Evolutionary conservation across 2,797 vertebrate genomes (phyloP).

Genomic region (Podargus strigoides): DNA sequence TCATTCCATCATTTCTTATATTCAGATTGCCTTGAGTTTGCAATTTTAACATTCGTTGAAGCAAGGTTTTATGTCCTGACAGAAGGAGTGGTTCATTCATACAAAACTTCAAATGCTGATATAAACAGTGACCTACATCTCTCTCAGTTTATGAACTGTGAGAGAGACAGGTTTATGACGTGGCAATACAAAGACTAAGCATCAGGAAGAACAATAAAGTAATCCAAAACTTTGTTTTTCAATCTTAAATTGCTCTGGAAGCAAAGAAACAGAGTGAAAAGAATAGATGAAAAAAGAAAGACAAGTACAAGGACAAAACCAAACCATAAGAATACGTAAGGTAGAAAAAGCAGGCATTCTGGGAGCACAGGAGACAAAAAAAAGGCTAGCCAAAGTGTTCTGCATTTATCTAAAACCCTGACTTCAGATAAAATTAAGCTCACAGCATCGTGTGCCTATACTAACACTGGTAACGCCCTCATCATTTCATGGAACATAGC

Average conservation of each 20-base stretch:
- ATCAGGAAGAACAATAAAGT: background rate
- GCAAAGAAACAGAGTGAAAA: background rate
- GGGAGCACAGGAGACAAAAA: background rate
- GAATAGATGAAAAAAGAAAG: background rate
- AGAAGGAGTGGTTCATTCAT: background rate
- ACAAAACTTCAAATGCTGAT: background rate
- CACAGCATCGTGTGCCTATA: background rate
- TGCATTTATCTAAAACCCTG: background rate
- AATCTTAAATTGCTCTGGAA: background rate
- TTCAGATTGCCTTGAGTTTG: background rate
- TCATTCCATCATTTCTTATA: background rate
- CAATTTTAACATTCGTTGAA: background rate
- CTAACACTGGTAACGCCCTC: background rate
- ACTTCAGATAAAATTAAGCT: background rate
- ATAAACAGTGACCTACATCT: background rate
- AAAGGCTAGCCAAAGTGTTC: background rate
- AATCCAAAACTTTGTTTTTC: background rate
- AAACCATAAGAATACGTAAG: background rate
- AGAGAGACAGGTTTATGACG: background rate
- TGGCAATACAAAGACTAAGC: background rate
- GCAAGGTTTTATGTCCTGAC: background rate
- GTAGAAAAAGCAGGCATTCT: background rate
- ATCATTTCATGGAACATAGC: background rate
- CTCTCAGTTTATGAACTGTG: background rate
- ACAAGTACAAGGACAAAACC: background rate